Percentiles rank a stretch among this genome's conserved stretches.
Evolutionary conservation across 2,888 invertebrate genomes (phyloP).

Genomic region (Pseudeuparius sepicola): DNA sequence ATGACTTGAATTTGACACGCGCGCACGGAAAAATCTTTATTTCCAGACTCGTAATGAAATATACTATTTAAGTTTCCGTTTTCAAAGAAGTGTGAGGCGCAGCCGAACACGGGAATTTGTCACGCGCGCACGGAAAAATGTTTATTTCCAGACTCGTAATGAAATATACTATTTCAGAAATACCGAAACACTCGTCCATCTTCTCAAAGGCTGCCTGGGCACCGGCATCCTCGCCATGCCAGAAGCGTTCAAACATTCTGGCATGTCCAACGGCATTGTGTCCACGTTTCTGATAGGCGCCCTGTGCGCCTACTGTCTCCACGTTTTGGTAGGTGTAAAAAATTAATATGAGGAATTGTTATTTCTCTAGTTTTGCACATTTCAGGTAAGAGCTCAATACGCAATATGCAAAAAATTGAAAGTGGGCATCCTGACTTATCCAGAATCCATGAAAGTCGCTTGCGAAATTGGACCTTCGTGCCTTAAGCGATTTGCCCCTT

Average conservation of each 20-base stretch:
- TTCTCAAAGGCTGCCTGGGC: constrained; percentile 85
- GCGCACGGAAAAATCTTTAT: too few species aligned
- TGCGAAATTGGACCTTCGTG: constrained; percentile 62
- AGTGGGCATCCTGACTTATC: constrained; percentile 72
- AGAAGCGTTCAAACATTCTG: constrained; percentile 78
- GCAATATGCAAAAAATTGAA: constrained; percentile 53
- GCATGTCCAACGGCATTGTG: constrained; percentile 65
- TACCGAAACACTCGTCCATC: constrained; percentile 70
- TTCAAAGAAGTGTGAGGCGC: too few species aligned
- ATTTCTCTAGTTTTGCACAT: too few species aligned
- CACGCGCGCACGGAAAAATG: too few species aligned
- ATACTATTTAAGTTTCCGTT: too few species aligned
- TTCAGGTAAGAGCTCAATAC: constrained; percentile 47
- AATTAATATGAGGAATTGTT: too few species aligned
- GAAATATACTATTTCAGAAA: too few species aligned
- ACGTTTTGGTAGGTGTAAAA: constrained; percentile 60
- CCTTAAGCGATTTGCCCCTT: constrained; percentile 48
- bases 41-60: too few species aligned
- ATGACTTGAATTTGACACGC: too few species aligned
- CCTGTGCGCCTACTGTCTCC: constrained; percentile 80
- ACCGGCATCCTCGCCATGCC: constrained; percentile 94
- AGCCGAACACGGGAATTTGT: too few species aligned
- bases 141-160: too few species aligned
- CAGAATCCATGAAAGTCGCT: constrained; percentile 70
- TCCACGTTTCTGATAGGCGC: constrained; percentile 69